Evolutionary conservation across 1,140 invertebrate species (phyloP), one percentile per base, ranked within the genome.

Genomic region (Linepithema humile): DNA sequence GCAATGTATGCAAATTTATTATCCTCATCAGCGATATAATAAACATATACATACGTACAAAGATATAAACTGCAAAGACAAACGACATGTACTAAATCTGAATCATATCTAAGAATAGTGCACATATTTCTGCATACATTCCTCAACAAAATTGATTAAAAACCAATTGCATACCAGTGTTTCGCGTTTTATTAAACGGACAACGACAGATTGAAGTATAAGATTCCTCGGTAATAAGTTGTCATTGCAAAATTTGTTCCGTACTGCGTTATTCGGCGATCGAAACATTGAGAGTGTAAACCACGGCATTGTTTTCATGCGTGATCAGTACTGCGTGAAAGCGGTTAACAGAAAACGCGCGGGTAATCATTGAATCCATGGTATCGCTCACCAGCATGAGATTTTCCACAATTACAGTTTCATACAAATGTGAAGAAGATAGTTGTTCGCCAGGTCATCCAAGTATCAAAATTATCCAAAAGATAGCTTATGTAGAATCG

Each of bases 21-120:
- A 32, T 20, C 17, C 20, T 50, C 12, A 32, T 40, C 35, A 20
- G 10, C 23, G 4, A 15, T 45, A 17, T 48, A 55, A 53, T 2
- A 10, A 17, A 3, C n/a, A n/a, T n/a, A n/a, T n/a, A 65, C n/a
- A 77, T 35, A 32, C 23, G 17, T 60, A 75, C 26, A 1, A 23
- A 26, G 20, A 20, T 10, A 64, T 40, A 32, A 70, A 43, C 10
- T 15, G 5, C 17, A 23, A 3, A 23, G 35, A 45, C 26, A 64
- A 45, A 77, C n/a, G 12, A 55, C 3, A 4, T 70, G 23, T 29
- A 7, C 15, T 23, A 48, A 26, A 15, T 26, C 17, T 69, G 64
- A 80, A 80, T 80, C 75, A 80, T 12, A 32, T 80, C 48, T 26
- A 29, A 80, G 35, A 80, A 80, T 80, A 78, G 35, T 55, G 2